These are phyloP conservation scores for Talpa occidentalis DNA, from an alignment of 2,113 vertebrate genomes.

Conservation along the genomic window DNA sequence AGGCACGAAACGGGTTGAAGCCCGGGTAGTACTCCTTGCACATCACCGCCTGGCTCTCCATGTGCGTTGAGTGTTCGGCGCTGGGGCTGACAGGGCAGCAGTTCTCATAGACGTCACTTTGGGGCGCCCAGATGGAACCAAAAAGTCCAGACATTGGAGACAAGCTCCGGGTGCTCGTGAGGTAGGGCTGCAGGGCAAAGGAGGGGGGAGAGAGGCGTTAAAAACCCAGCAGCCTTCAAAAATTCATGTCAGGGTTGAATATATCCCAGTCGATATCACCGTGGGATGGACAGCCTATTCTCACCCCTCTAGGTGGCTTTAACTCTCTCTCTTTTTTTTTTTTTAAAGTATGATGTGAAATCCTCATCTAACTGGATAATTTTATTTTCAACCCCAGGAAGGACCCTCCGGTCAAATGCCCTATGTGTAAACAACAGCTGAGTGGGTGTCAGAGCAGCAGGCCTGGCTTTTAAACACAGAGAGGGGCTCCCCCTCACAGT, in stretches of 20 bases:
- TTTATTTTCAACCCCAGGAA: not conserved
- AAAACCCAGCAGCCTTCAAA: not conserved
- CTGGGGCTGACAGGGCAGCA: slow-evolving; percentile 90
- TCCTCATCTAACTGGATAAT: not conserved
- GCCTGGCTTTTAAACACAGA: not conserved
- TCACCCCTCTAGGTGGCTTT: not conserved
- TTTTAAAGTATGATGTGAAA: not conserved
- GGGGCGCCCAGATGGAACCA: slow-evolving; percentile 99
- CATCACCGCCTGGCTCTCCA: slow-evolving; percentile 89
- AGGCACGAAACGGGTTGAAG: slow-evolving; percentile 97
- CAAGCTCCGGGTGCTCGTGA: slow-evolving; percentile 97
- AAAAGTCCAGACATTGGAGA: slow-evolving; percentile 99
- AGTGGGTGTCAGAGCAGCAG: no score
- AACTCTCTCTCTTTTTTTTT: not conserved
- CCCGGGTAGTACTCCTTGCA: slow-evolving; percentile 94
- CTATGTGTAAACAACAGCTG: not conserved
- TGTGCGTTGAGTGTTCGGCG: slow-evolving; percentile 89
- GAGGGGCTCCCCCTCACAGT: no score
- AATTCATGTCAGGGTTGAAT: not conserved
- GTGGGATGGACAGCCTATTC: not conserved
- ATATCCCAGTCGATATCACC: no score
- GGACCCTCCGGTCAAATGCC: not conserved
- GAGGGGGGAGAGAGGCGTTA: not conserved
- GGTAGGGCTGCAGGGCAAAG: slow-evolving; percentile 91
- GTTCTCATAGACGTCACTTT: slow-evolving; percentile 93